Conservation (phyloP, 2,113 vertebrate species). For the Hippocampus guttulatus region DNA sequence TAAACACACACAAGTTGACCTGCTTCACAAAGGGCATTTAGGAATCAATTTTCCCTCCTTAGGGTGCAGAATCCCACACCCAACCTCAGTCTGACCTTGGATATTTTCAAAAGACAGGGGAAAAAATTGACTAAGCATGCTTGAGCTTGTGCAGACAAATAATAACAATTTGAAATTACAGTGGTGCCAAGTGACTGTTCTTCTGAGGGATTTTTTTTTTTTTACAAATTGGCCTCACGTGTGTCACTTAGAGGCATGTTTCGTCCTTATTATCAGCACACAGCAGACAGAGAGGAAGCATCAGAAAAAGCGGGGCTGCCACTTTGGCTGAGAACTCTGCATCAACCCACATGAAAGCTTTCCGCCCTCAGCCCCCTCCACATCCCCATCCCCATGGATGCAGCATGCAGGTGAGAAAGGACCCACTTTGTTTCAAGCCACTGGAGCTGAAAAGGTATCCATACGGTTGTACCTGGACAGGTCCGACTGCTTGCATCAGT, state of each 20-base stretch:
- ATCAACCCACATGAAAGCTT: slow-evolving; percentile 62
- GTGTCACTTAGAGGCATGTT: slow-evolving; percentile 53
- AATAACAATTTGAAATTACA: slow-evolving; percentile 63
- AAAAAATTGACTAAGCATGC: slow-evolving; percentile 37
- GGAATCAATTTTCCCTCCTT: slow-evolving; percentile 6
- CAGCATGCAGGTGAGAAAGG: slow-evolving; percentile 52
- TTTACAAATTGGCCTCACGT: slow-evolving; percentile 66
- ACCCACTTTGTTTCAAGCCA: slow-evolving; percentile 58
- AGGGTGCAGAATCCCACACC: slow-evolving; percentile 8
- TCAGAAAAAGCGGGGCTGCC: slow-evolving; percentile 38
- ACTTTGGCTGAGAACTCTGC: slow-evolving; percentile 42
- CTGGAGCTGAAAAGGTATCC: slow-evolving; percentile 51
- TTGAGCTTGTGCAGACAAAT: slow-evolving; percentile 39
- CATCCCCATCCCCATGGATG: slow-evolving; percentile 17
- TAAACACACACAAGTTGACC: slow-evolving; percentile 31
- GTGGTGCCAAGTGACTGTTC: slow-evolving; percentile 43
- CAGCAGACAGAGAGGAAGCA: slow-evolving; percentile 43
- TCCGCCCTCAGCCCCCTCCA: not conserved
- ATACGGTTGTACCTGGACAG: slow-evolving; percentile 47
- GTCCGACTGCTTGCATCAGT: slow-evolving; percentile 12
- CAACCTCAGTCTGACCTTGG: not conserved
- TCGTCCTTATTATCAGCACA: slow-evolving; percentile 46
- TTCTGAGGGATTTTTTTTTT: slow-evolving; percentile 29
- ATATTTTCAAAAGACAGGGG: slow-evolving; percentile 32
- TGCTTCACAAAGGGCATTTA: slow-evolving; percentile 42